Evolutionary conservation across 30 jellyfish, hydroid and myxozoan genomes (phyloP), one percentile per base, ranked within the genome.

Genomic region (Chironex yamaguchii): DNA sequence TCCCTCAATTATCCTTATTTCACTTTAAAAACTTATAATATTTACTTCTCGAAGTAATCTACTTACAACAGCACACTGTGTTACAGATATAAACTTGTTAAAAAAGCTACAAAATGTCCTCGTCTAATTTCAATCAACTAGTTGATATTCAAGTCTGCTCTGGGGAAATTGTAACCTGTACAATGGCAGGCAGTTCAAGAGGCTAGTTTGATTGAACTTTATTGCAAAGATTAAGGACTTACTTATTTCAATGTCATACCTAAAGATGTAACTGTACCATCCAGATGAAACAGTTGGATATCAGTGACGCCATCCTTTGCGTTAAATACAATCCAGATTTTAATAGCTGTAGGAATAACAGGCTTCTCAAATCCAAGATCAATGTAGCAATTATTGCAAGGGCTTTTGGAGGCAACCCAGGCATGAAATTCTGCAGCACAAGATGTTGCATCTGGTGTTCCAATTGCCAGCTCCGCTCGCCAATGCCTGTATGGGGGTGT

Each of bases 381-480:
- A 3, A 93, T 62, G 48, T 33, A 53, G 53, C 89, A 29, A 23
- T 33, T 42, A 29, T 23, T 34, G 14, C 49, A 42, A 0, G 81
- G 49, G 24, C 95, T 34, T 4, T 27, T 27, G 22, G 51, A 34
- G 11, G 27, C 54, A 28, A 85, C 62, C 97, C 97, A 92, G 4
- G 75, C 65, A 1, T 52, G 50, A n/a, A 66, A 53, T 12, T 66
- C 92, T 2, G 33, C 54, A 3, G 11, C 22, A 42, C 98, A 93
- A 26, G 34, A 66, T 0, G 31, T 52, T 0, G 95, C 97, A 84
- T 93, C 97, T 3, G 98, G 98, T 0, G 97, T 96, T 3, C 98
- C 98, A 6, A 67, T 30, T 14, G 91, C 94, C 62, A 87, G 85
- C 17, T 71, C 77, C 22, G 97, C 76, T 22, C 54, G 48, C 66